Evolutionary conservation across 1,140 invertebrate species (phyloP).

Genomic region (Drosophila albomicans): DNA sequence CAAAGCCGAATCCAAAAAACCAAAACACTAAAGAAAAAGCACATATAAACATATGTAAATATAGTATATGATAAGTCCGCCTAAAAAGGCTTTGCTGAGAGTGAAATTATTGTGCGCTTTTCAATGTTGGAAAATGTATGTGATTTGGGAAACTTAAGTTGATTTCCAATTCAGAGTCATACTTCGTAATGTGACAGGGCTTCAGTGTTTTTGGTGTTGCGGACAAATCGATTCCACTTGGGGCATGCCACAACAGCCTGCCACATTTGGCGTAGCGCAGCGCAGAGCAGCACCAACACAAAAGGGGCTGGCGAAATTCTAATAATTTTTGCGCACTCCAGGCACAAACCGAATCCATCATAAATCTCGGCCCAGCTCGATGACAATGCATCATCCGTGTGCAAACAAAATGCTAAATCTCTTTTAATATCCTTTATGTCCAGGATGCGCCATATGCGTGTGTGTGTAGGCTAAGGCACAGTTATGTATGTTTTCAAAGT

Average conservation of each 20-base stretch:
- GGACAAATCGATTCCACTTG: background rate
- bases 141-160: background rate
- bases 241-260: conserved; percentile 21
- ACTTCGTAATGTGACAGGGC: background rate
- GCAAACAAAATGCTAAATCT: conserved; percentile 84
- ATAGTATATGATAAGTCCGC: conserved; percentile 30
- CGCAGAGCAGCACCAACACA: too few species aligned
- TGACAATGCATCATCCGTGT: conserved; percentile 84
- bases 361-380: conserved; percentile 84
- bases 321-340: conserved; percentile 82
- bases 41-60: conserved; percentile 12
- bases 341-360: conserved; percentile 84
- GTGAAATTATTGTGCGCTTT: conserved; percentile 36
- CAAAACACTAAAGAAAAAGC: conserved; percentile 11
- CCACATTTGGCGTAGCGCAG: conserved; percentile 31
- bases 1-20: conserved; percentile 37
- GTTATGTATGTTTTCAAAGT: background rate
- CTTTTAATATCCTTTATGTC: conserved; percentile 84
- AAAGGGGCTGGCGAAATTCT: conserved; percentile 64
- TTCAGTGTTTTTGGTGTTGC: background rate
- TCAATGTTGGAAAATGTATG: background rate
- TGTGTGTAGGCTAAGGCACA: conserved; percentile 63
- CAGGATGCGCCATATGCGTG: conserved; percentile 81
- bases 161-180: background rate
- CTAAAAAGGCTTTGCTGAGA: conserved; percentile 11